These are phyloP conservation scores for Tonatia bakeri DNA, from an alignment of 2,113 vertebrate genomes.

Conservation along the genomic window DNA sequence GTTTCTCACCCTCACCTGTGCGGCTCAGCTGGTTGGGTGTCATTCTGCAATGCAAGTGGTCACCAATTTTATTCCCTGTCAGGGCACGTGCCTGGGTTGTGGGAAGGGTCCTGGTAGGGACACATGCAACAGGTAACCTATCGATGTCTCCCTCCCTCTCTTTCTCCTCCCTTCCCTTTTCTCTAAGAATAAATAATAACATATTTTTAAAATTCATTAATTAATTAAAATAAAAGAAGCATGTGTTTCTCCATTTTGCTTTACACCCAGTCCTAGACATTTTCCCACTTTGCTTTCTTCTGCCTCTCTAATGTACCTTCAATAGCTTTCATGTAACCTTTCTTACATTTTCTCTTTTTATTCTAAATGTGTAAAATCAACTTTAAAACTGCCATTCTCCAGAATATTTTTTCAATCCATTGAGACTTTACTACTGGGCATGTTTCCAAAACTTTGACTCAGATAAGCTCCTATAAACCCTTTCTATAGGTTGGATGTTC, in stretches of 20 bases:
- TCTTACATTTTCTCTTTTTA: not conserved
- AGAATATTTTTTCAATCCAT: not conserved
- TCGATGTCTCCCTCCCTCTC: too few species aligned
- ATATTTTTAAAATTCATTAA: too few species aligned
- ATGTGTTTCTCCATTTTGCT: not conserved
- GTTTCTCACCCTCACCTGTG: not conserved
- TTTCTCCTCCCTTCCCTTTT: too few species aligned
- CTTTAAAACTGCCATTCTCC: not conserved
- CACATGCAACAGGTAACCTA: too few species aligned
- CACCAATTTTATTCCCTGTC: too few species aligned
- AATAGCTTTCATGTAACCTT: not conserved
- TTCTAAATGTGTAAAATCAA: not conserved
- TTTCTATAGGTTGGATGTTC: not conserved
- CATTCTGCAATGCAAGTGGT: too few species aligned
- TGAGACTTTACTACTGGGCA: not conserved
- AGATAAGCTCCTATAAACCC: not conserved
- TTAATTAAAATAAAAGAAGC: not conserved
- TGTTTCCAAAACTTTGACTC: not conserved
- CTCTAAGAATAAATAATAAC: too few species aligned
- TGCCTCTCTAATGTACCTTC: not conserved
- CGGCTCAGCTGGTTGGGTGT: too few species aligned
- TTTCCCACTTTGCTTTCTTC: not conserved
- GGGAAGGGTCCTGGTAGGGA: too few species aligned
- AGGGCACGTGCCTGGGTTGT: too few species aligned
- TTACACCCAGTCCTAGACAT: not conserved